These are phyloP conservation scores for Arremon aurantiirostris DNA, from an alignment of 2,797 vertebrate genomes.

Conservation along the genomic window DNA sequence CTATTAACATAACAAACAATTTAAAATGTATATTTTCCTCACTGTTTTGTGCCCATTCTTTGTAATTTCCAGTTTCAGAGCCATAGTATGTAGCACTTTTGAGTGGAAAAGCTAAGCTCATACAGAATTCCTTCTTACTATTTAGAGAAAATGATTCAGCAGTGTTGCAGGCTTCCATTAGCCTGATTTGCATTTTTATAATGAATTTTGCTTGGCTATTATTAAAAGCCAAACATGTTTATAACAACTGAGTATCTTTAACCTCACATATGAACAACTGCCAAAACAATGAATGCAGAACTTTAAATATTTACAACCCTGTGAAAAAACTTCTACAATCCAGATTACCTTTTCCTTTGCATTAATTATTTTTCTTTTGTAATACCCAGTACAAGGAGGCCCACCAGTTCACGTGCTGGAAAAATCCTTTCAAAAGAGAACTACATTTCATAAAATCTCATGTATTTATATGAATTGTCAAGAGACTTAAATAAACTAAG, in stretches of 20 bases:
- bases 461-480: background rate
- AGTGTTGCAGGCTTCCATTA: background rate
- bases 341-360: background rate
- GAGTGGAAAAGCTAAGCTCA: background rate
- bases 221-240: background rate
- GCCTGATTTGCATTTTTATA: background rate
- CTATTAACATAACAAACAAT: background rate
- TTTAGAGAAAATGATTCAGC: background rate
- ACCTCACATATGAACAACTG: background rate
- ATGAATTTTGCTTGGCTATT: background rate
- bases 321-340: background rate
- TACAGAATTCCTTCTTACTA: background rate
- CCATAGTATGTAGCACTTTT: accelerated
- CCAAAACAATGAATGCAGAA: background rate
- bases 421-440: background rate
- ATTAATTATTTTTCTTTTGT: background rate
- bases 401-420: background rate
- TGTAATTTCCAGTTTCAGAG: background rate
- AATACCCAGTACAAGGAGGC: background rate
- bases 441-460: accelerated
- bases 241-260: background rate
- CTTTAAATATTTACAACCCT: background rate
- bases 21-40: background rate
- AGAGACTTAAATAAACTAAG: background rate
- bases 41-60: background rate